These are phyloP conservation scores for Cisticola juncidis DNA, from an alignment of 2,113 vertebrate genomes.

Conservation along the genomic window DNA sequence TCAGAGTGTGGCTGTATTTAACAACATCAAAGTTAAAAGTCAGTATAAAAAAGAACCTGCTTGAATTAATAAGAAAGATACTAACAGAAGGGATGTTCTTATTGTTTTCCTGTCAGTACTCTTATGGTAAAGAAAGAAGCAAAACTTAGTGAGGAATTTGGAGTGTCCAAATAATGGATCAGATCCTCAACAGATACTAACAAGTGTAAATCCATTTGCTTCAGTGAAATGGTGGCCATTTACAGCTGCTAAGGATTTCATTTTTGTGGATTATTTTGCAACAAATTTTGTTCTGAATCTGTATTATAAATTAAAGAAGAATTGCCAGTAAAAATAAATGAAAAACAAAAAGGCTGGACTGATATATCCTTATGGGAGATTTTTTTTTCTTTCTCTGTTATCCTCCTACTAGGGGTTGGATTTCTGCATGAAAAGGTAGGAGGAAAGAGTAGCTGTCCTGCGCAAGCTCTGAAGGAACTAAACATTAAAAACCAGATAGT, in stretches of 20 bases:
- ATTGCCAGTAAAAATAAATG: not conserved
- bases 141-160: not conserved
- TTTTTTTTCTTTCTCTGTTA: not conserved
- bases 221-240: not conserved
- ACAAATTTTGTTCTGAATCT: not conserved
- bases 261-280: not conserved
- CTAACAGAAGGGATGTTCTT: not conserved
- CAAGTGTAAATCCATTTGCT: not conserved
- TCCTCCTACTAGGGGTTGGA: not conserved
- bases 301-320: not conserved
- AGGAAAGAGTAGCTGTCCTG: not conserved
- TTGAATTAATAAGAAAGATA: not conserved
- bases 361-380: not conserved
- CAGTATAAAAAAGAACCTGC: not conserved
- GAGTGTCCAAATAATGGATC: not conserved
- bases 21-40: slow-evolving; percentile 30
- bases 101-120: not conserved
- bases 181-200: not conserved
- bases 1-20: not conserved
- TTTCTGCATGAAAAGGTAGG: not conserved
- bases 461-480: not conserved
- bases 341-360: not conserved
- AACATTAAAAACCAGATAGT: not conserved
- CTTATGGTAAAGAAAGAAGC: not conserved
- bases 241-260: not conserved